Evolutionary conservation across 2,113 vertebrate genomes (phyloP).

Genomic region (Oreamnos americanus): DNA sequence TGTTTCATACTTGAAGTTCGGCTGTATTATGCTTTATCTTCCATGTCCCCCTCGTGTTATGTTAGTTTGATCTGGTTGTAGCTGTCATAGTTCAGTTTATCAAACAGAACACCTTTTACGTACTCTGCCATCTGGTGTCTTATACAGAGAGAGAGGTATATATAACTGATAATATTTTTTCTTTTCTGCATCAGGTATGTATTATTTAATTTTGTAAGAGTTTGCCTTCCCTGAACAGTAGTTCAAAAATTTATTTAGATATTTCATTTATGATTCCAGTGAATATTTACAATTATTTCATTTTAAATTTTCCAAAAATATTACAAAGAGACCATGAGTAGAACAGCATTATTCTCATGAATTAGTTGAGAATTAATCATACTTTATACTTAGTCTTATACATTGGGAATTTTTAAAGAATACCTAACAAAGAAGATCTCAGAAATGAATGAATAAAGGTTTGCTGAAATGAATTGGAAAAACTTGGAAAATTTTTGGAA

Average conservation of each 20-base stretch:
- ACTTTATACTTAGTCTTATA: not conserved
- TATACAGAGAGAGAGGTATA: rapidly evolving
- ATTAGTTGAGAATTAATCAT: not conserved
- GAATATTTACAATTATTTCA: not conserved
- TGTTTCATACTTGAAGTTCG: not conserved
- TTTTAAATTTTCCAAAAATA: not conserved
- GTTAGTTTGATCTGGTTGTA: not conserved
- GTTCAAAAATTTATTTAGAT: not conserved
- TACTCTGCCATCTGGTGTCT: not conserved
- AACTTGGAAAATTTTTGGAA: not conserved
- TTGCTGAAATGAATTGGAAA: not conserved
- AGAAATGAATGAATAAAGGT: not conserved
- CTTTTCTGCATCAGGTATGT: not conserved
- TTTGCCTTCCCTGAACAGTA: not conserved
- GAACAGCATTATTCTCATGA: not conserved
- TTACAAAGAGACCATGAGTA: not conserved
- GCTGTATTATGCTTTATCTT: not conserved
- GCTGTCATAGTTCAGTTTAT: not conserved
- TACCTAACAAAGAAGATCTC: not conserved
- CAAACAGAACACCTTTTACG: not conserved
- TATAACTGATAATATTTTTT: not conserved
- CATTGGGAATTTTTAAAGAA: not conserved
- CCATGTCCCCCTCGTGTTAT: not conserved
- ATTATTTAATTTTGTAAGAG: not conserved
- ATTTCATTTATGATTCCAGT: not conserved